Evolutionary conservation across 2,797 vertebrate species (phyloP).

Genomic region (Pangasius mekongensis): DNA sequence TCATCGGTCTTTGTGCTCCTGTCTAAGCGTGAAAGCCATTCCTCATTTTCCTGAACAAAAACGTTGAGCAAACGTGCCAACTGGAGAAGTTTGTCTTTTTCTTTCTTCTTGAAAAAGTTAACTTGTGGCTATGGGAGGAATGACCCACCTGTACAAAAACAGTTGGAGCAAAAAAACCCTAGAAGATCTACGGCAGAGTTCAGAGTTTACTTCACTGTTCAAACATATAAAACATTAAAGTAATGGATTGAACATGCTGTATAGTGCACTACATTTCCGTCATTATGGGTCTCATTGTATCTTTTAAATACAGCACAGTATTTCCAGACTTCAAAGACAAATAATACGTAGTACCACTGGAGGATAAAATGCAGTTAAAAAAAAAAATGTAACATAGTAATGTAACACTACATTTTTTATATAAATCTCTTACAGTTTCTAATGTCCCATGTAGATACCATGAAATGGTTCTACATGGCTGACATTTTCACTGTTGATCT

Average conservation of each 20-base stretch:
- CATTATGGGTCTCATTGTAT: background rate
- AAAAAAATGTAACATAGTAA: background rate
- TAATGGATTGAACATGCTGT: constrained; percentile 8
- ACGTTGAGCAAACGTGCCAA: constrained; percentile 68
- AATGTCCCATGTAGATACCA: background rate
- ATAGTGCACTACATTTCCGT: background rate
- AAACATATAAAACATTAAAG: background rate
- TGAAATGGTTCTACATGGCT: background rate
- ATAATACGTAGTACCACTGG: background rate
- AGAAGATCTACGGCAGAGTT: background rate
- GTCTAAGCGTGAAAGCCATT: constrained; percentile 70
- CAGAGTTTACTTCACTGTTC: background rate
- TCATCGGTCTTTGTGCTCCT: constrained; percentile 76
- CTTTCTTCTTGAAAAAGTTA: constrained; percentile 4
- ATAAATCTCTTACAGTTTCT: background rate
- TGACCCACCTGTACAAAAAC: constrained; percentile 8
- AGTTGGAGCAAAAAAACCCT: background rate
- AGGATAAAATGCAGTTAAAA: background rate
- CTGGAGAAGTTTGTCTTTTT: constrained; percentile 24
- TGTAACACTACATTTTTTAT: background rate
- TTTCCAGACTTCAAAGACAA: background rate
- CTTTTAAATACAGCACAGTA: background rate
- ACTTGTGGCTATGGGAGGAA: background rate
- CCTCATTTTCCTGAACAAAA: constrained; percentile 76
- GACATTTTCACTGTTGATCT: background rate